These are phyloP conservation scores for Epirrhoe alternata DNA, from an alignment of 2,888 invertebrate genomes.

Conservation along the genomic window DNA sequence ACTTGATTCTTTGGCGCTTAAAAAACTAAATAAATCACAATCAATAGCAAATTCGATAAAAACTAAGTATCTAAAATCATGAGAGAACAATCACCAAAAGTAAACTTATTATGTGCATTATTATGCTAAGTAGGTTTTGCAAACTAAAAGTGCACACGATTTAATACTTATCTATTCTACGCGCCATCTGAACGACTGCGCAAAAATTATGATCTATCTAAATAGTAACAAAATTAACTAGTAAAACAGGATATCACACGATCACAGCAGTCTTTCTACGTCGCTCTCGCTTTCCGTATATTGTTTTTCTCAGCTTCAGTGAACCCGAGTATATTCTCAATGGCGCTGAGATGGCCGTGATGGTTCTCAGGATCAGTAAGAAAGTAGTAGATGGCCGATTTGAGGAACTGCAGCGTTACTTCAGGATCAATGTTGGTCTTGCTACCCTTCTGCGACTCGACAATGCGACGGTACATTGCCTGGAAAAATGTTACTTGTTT, in stretches of 20 bases:
- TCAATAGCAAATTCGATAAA: slow-evolving; percentile 65
- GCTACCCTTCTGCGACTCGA: slow-evolving; percentile 90
- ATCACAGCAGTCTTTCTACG: slow-evolving; percentile 74
- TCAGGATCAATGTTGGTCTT: slow-evolving; percentile 93
- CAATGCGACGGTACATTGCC: slow-evolving; percentile 94
- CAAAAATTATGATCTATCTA: slow-evolving; percentile 56
- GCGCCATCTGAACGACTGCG: slow-evolving; percentile 56
- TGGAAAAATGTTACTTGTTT: slow-evolving; percentile 58
- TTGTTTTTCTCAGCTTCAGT: slow-evolving; percentile 92
- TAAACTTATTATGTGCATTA: slow-evolving; percentile 60
- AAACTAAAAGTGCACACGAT: slow-evolving; percentile 46
- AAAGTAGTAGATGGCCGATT: slow-evolving; percentile 97
- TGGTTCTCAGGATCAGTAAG: slow-evolving; percentile 95
- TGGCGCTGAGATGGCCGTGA: slow-evolving; percentile 94
- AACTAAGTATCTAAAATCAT: slow-evolving; percentile 51
- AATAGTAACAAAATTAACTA: slow-evolving; percentile 59
- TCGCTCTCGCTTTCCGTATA: slow-evolving; percentile 89
- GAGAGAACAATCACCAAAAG: slow-evolving; percentile 60
- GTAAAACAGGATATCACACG: slow-evolving; percentile 72
- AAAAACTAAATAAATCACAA: slow-evolving; percentile 72
- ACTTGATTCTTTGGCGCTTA: slow-evolving; percentile 79
- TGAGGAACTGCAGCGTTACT: slow-evolving; percentile 95
- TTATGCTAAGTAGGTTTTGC: slow-evolving; percentile 49
- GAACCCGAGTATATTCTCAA: slow-evolving; percentile 96
- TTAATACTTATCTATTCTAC: slow-evolving; percentile 33